Conservation (phyloP, 2,888 invertebrate species). For the Platycheirus albimanus region DNA sequence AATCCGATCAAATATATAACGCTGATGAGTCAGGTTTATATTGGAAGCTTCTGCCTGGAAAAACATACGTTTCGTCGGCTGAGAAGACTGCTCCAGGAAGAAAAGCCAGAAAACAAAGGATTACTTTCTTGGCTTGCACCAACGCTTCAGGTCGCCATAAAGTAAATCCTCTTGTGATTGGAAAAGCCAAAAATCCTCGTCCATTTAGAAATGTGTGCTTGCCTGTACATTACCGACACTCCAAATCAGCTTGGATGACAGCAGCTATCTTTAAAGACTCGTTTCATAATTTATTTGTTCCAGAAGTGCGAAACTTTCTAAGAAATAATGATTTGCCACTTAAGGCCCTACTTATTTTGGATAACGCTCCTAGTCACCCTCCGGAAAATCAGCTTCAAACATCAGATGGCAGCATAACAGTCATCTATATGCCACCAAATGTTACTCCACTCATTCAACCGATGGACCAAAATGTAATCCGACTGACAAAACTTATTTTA, state of each 20-base stretch:
- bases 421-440: too few species aligned
- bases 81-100: constrained; percentile 16
- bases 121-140: constrained; percentile 71
- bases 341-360: too few species aligned
- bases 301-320: not conserved
- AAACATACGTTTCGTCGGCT: not conserved
- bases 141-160: constrained; percentile 75
- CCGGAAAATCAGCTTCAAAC: constrained; percentile 23
- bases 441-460: constrained; percentile 8
- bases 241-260: constrained; percentile 66
- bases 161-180: constrained; percentile 69
- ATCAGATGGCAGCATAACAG: too few species aligned
- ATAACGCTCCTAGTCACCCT: constrained; percentile 15
- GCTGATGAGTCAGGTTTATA: too few species aligned
- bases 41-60: constrained; percentile 21
- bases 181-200: constrained; percentile 70
- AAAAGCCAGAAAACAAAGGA: constrained; percentile 60
- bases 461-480: constrained; percentile 31
- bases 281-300: constrained; percentile 65
- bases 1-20: too few species aligned
- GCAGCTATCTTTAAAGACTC: constrained; percentile 66
- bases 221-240: constrained; percentile 58
- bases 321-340: constrained; percentile 21
- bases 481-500: constrained; percentile 40
- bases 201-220: constrained; percentile 53